Evolutionary conservation across 2,888 invertebrate genomes (phyloP).

Genomic region (Diadegma fenestrale): DNA sequence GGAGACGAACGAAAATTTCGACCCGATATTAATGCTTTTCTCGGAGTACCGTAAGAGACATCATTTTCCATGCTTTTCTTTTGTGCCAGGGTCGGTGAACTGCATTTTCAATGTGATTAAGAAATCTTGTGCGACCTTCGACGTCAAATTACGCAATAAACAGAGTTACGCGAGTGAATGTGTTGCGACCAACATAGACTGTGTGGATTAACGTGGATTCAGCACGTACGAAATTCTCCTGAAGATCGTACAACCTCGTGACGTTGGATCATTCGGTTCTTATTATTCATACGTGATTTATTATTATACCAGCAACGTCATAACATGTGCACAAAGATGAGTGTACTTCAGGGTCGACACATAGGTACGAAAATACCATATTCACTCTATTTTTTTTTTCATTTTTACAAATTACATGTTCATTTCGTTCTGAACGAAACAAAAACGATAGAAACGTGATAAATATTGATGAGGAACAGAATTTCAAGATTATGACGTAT

Average conservation of each 20-base stretch:
- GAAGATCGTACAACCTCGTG: slow-evolving; percentile 27
- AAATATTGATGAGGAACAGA: neutral
- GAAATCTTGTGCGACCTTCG: slow-evolving; percentile 19
- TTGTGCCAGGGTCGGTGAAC: neutral
- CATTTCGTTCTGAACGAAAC: neutral
- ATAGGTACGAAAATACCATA: slow-evolving; percentile 78
- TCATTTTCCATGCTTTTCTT: neutral
- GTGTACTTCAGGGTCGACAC: slow-evolving; percentile 84
- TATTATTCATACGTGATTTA: slow-evolving; percentile 29
- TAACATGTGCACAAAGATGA: slow-evolving; percentile 84
- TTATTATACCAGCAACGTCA: slow-evolving; percentile 4
- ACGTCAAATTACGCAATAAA: slow-evolving; percentile 15
- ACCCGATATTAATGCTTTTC: neutral
- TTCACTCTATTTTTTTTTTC: neutral
- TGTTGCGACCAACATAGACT: neutral
- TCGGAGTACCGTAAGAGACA: neutral
- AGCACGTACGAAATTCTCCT: neutral
- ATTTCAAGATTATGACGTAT: neutral
- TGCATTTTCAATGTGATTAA: slow-evolving; percentile 21
- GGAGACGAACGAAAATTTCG: neutral
- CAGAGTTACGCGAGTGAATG: slow-evolving; percentile 17
- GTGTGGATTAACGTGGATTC: slow-evolving; percentile 37
- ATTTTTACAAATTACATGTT: no score
- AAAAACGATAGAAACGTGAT: neutral
- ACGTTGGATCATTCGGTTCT: slow-evolving; percentile 15